phyloP scores from a whole-genome alignment of 2,113 vertebrate genomes.

The Colinus virginianus region DNA sequence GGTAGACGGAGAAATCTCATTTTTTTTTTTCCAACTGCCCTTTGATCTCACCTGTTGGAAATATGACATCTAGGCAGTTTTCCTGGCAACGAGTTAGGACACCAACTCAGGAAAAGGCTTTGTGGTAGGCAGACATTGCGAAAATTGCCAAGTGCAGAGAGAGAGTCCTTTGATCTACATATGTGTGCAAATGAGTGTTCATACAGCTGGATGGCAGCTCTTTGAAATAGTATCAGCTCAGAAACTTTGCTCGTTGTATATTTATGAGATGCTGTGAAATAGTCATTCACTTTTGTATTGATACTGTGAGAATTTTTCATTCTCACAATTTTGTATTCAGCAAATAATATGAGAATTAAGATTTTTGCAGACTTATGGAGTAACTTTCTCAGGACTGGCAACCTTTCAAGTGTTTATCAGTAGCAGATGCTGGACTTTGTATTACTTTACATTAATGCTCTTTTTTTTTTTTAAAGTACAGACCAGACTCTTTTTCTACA shows the following conservation, averaged over 20 bases:
- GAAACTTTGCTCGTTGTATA: not conserved
- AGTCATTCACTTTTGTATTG: constrained; percentile 48
- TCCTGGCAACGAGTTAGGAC: constrained; percentile 23
- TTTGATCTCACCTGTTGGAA: constrained; percentile 20
- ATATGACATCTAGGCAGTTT: constrained; percentile 34
- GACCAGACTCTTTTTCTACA: not conserved
- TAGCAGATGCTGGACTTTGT: not conserved
- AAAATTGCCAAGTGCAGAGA: constrained; percentile 18
- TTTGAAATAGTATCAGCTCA: not conserved
- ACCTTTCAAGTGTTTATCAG: constrained; percentile 3
- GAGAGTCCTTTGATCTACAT: not conserved
- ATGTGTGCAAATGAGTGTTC: not conserved
- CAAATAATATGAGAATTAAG: constrained; percentile 43
- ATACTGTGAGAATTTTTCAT: constrained; percentile 19
- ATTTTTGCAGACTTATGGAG: constrained; percentile 13
- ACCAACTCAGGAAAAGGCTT: constrained; percentile 9
- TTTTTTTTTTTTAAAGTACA: not conserved
- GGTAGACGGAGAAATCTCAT: not conserved
- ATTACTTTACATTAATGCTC: not conserved
- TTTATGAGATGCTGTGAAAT: constrained; percentile 65
- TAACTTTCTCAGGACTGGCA: not conserved
- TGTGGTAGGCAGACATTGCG: not conserved
- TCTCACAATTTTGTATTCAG: not conserved
- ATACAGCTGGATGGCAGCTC: not conserved
- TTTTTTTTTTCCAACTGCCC: constrained; percentile 4